Conservation (phyloP, 2,888 invertebrate genomes). For the Auanema sp. region DNA sequence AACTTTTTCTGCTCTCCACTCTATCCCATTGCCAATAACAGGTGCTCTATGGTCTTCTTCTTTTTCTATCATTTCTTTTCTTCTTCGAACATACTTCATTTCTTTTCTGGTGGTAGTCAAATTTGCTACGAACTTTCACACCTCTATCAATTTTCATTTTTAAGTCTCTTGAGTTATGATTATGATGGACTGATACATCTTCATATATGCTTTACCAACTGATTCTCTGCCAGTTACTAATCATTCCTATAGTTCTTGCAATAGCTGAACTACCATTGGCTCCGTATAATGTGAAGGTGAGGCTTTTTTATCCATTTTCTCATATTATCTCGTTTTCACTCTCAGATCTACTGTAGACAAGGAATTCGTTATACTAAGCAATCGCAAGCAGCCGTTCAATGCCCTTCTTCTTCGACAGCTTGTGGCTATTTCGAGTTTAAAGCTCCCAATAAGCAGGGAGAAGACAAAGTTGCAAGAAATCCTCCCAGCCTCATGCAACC, state of each 20-base stretch:
- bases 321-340: background rate
- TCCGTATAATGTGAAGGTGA: conserved; percentile 49
- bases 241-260: background rate
- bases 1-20: no score
- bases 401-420: conserved; percentile 40
- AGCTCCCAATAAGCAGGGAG: conserved; percentile 16
- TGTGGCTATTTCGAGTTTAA: conserved; percentile 42
- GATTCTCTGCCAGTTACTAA: background rate
- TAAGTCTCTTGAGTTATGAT: background rate
- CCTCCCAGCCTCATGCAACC: conserved; percentile 1
- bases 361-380: conserved; percentile 32
- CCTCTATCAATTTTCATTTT: no score
- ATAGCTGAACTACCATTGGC: conserved; percentile 35
- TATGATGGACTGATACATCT: background rate
- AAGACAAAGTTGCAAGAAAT: conserved; percentile 5
- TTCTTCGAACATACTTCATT: no score
- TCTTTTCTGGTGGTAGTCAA: no score
- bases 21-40: no score
- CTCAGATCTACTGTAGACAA: conserved; percentile 44
- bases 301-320: background rate
- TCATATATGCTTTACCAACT: background rate
- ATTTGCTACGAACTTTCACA: no score
- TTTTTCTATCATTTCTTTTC: no score
- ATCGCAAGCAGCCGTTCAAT: conserved; percentile 35
- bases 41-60: no score